Evolutionary conservation across 2,113 vertebrate species (phyloP).

Genomic region (Prionailurus viverrinus): DNA sequence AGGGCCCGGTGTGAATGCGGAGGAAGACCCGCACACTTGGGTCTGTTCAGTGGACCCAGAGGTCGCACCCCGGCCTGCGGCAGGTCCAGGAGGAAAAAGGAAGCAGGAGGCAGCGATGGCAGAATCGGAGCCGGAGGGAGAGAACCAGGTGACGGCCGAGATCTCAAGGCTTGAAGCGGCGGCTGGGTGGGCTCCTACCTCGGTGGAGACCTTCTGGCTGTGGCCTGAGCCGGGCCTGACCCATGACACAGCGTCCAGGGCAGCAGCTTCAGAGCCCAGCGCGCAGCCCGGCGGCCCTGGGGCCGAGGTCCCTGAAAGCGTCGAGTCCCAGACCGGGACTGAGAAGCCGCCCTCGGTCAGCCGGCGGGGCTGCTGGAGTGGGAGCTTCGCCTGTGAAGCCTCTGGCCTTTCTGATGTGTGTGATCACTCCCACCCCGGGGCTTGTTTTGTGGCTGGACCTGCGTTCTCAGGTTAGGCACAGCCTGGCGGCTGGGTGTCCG

Average conservation of each 20-base stretch:
- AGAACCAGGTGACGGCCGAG: not conserved
- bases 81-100: not conserved
- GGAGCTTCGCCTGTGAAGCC: not conserved
- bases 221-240: not conserved
- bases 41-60: rapidly evolving
- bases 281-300: not conserved
- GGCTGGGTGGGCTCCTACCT: not conserved
- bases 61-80: not conserved
- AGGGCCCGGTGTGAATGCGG: rapidly evolving
- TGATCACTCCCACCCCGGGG: too few species aligned
- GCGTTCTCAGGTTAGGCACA: not conserved
- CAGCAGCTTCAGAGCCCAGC: not conserved
- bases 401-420: not conserved
- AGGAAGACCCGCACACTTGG: not conserved
- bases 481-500: too few species aligned
- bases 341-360: not conserved
- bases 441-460: not conserved
- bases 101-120: not conserved
- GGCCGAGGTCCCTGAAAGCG: not conserved
- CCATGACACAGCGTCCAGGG: not conserved
- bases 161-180: not conserved
- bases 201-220: not conserved
- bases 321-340: too few species aligned
- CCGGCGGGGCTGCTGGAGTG: not conserved
- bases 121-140: not conserved